Conservation (phyloP, 1,140 invertebrate genomes). For the Drosophila chauvacae region DNA sequence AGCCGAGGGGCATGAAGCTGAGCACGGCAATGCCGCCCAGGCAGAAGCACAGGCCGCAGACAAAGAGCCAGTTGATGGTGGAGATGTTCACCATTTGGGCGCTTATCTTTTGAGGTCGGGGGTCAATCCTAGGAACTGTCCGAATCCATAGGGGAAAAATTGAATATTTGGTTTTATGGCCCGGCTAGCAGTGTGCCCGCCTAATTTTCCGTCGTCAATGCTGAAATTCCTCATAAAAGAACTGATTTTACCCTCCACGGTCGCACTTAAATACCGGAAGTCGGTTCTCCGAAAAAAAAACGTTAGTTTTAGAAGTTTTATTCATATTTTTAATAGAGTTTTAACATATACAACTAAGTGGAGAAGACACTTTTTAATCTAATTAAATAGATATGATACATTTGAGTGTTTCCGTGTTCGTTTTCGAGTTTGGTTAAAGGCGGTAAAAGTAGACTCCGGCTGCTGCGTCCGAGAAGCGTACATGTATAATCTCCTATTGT, state of each 20-base stretch:
- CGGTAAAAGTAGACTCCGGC: constrained; percentile 6
- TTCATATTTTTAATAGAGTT: background rate
- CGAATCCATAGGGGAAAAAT: constrained; percentile 15
- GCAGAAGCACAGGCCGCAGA: constrained; percentile 75
- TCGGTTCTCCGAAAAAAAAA: background rate
- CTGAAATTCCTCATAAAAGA: background rate
- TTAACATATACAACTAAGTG: background rate
- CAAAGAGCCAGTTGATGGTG: constrained; percentile 79
- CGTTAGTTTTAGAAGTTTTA: background rate
- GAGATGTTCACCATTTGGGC: constrained; percentile 71
- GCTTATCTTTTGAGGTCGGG: constrained; percentile 4
- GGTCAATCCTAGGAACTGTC: background rate
- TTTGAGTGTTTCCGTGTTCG: constrained; percentile 3
- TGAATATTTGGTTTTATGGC: constrained; percentile 9
- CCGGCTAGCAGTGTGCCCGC: constrained; percentile 10
- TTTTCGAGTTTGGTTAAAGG: constrained; percentile 3
- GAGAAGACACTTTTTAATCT: constrained; percentile 26
- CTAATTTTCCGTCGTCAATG: no score
- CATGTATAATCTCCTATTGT: constrained; percentile 1
- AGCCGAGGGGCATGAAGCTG: constrained; percentile 76
- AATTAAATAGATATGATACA: constrained; percentile 30
- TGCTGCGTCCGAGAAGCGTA: constrained; percentile 20
- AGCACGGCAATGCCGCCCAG: constrained; percentile 74
- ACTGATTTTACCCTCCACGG: background rate
- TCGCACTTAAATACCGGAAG: background rate